Conservation (phyloP, 1,140 invertebrate genomes). For the Aphis craccivora region DNA sequence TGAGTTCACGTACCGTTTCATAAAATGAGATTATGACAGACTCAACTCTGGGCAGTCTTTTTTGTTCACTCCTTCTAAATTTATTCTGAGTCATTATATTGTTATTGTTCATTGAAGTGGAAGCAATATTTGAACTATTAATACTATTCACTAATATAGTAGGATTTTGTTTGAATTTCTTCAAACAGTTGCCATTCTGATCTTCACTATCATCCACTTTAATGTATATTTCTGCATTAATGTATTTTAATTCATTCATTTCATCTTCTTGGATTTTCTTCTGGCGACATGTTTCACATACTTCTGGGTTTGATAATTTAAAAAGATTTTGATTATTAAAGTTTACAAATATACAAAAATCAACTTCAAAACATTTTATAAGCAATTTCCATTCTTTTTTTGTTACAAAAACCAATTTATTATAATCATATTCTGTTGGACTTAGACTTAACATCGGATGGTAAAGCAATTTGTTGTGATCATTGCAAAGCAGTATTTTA, state of each 20-base stretch:
- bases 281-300: background rate
- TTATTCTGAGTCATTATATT: background rate
- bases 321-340: background rate
- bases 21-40: background rate
- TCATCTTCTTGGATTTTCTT: background rate
- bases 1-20: background rate
- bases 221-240: background rate
- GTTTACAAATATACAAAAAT: background rate
- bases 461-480: background rate
- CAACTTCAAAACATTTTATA: background rate
- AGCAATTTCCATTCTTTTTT: background rate
- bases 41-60: background rate
- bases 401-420: background rate
- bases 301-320: background rate
- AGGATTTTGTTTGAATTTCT: background rate
- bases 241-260: background rate
- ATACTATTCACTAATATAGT: background rate
- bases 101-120: background rate
- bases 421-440: background rate
- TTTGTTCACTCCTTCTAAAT: background rate
- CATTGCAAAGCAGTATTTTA: background rate
- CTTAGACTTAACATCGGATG: background rate
- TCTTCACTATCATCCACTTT: background rate
- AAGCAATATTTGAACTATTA: background rate
- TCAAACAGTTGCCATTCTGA: background rate